Evolutionary conservation across 1,140 invertebrate species (phyloP).

Genomic region (Meloidogyne chitwoodi): DNA sequence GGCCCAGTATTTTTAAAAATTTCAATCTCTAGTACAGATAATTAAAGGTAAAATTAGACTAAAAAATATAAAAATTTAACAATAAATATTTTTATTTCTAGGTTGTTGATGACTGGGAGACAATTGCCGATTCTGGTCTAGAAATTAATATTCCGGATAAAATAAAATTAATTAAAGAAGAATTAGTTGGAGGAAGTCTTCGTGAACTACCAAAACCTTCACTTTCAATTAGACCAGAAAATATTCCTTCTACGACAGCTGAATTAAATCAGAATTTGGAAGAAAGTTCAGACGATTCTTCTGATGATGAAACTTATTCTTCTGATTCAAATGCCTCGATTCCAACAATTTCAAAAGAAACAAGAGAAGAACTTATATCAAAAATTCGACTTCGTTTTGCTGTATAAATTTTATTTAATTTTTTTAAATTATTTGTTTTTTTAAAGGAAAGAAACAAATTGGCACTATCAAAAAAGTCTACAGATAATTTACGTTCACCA

Average conservation of each 20-base stretch:
- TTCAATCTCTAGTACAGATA: too few relatives aligned
- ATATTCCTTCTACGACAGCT: background rate
- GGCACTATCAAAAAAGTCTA: constrained; percentile 69
- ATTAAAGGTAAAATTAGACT: too few relatives aligned
- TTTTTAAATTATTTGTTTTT: background rate
- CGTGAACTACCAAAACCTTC: background rate
- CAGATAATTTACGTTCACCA: constrained; percentile 80
- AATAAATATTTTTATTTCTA: constrained; percentile 20
- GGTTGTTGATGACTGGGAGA: constrained; percentile 43
- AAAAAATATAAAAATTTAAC: too few relatives aligned
- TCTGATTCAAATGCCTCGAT: constrained; percentile 36
- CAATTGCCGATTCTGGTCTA: constrained; percentile 29
- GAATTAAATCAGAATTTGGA: background rate
- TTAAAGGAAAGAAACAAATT: constrained; percentile 37
- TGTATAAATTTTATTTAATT: constrained; percentile 10
- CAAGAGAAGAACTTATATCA: constrained; percentile 28
- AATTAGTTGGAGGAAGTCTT: background rate
- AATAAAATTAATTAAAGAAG: background rate
- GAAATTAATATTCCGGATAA: background rate
- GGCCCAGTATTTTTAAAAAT: too few relatives aligned
- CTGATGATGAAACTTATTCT: constrained; percentile 40
- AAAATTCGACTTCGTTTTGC: constrained; percentile 24
- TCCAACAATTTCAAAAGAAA: constrained; percentile 38
- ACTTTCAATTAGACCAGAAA: background rate
- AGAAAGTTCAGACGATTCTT: constrained; percentile 20